phyloP scores from a whole-genome alignment of 2,797 vertebrate genomes.

The Coranthus polyacanthus region DNA sequence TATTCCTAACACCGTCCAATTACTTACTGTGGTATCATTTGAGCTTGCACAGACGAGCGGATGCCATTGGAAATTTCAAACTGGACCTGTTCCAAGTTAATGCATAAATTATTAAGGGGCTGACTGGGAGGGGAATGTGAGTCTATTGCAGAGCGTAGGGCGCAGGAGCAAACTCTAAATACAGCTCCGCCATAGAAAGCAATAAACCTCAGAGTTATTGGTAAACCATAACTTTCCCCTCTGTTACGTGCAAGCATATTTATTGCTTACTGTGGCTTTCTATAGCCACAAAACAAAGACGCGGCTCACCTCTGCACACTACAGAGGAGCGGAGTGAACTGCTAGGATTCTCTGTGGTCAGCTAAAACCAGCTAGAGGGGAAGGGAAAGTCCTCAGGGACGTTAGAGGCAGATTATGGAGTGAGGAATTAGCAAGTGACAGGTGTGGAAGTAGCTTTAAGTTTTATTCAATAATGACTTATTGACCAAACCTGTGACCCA shows the following conservation, averaged over 20 bases:
- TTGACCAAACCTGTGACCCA: constrained; percentile 53
- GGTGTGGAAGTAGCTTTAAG: constrained; percentile 55
- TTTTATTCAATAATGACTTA: constrained; percentile 61
- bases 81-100: constrained; percentile 83
- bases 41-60: constrained; percentile 55
- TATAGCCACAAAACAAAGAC: constrained; percentile 37
- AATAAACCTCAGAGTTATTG: constrained; percentile 67
- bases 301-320: constrained; percentile 21
- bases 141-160: constrained; percentile 19
- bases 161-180: constrained; percentile 38
- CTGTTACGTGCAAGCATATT: constrained; percentile 63
- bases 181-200: constrained; percentile 34
- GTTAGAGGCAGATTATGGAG: constrained; percentile 38
- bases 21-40: constrained; percentile 78
- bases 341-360: constrained; percentile 59
- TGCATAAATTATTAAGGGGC: constrained; percentile 81
- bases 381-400: constrained; percentile 8
- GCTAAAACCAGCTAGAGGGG: constrained; percentile 45
- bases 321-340: constrained; percentile 27
- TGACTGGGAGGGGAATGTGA: constrained; percentile 39
- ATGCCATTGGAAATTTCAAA: constrained; percentile 68
- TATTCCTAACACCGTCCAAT: constrained; percentile 78
- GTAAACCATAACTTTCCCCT: constrained; percentile 65
- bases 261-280: constrained; percentile 63
- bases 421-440: constrained; percentile 54